Evolutionary conservation across 1,140 invertebrate genomes (phyloP), one percentile per base, ranked within the genome.

Genomic region (Drosophila arizonae): DNA sequence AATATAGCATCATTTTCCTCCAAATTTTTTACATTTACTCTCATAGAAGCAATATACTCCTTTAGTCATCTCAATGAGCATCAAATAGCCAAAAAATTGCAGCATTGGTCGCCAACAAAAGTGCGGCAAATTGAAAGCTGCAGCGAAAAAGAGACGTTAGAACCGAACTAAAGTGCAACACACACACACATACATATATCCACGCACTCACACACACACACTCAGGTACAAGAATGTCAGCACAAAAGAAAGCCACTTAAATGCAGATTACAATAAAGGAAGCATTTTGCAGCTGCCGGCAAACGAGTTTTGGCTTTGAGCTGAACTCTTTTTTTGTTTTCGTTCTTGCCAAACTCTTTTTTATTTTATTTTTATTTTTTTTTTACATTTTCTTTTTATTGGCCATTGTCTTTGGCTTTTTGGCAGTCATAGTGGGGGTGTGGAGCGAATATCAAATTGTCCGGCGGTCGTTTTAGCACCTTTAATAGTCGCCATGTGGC

Each of bases 201-300:
- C 39, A 50, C 43, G 50, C 28, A 36, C 28, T 24, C 45, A 28
- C 48, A 69, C 45, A 30, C 33, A 60, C 48, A 62, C 24, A 43
- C 17, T 17, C 50, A 46, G 17, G 28, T 51, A 51, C 10, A 52
- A 3, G 45, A 69, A 51, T 74, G 66, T 74, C 50, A 74, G 77
- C 76, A 74, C 82, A 86, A 86, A 86, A 87, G 82, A 82, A 86
- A 87, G 82, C 82, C 82, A 86, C 82, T 86, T 86, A 86, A 86
- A 87, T 86, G 82, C 82, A 87, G 82, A 86, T 86, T 86, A 86
- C 82, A 86, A 87, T 82, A 87, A 86, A 86, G 76, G 78, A 73
- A 77, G 68, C 45, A 76, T 87, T 87, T 78, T 76, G 67, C 75
- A 67, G 36, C 74, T 78, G 76, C 70, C 77, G 74, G 52, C 81